phyloP scores from a whole-genome alignment of 2,113 vertebrate species.

The Orycteropus afer region DNA sequence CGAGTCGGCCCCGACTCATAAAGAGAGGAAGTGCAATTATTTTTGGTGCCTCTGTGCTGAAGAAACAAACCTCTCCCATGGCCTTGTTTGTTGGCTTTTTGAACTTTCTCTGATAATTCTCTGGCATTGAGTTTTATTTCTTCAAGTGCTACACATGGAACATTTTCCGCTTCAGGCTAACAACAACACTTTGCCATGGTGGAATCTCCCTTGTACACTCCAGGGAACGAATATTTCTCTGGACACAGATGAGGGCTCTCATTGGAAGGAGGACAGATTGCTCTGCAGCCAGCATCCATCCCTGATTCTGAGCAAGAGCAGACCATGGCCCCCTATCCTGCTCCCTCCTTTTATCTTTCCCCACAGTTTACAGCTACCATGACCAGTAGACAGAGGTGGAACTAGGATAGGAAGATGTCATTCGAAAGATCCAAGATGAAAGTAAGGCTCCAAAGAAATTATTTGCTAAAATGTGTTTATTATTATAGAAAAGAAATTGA shows the following conservation, averaged over 20 bases:
- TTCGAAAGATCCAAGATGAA: not conserved
- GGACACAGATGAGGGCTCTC: not conserved
- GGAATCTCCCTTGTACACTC: not conserved
- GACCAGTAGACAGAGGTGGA: not conserved
- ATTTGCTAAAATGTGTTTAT: not conserved
- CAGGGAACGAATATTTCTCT: not conserved
- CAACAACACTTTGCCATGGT: not conserved
- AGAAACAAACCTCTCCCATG: constrained; percentile 57
- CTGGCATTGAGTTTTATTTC: not conserved
- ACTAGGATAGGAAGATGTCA: not conserved
- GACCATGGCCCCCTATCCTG: not conserved
- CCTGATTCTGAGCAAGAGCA: not conserved
- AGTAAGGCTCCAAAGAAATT: not conserved
- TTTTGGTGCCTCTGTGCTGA: constrained; percentile 5
- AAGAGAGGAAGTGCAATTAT: constrained; percentile 46
- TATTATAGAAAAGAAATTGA: not conserved
- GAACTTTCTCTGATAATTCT: not conserved
- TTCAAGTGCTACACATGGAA: not conserved
- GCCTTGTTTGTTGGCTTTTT: constrained; percentile 11
- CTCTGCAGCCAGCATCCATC: not conserved
- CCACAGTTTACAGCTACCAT: not conserved
- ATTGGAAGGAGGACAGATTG: not conserved
- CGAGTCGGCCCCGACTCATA: too few relatives aligned
- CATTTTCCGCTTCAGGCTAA: not conserved
- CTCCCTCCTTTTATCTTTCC: not conserved